phyloP scores from a whole-genome alignment of 2,113 vertebrate genomes.

The Gnathochromis pfefferi region DNA sequence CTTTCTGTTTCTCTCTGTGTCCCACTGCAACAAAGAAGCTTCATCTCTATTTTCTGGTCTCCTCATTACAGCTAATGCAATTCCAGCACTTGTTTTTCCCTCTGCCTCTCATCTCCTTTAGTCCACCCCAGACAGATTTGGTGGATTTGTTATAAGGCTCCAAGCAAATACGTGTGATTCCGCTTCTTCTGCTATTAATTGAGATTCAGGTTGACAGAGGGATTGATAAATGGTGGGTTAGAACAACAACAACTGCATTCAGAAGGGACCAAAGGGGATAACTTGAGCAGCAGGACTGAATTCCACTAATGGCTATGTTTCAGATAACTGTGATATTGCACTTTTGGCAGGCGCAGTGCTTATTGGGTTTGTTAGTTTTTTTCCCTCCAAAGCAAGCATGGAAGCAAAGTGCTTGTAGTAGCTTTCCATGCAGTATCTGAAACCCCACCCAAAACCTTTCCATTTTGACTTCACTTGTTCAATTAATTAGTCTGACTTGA shows the following conservation, averaged over 20 bases:
- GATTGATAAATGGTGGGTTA: not conserved
- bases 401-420: not conserved
- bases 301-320: conserved; percentile 16
- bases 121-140: conserved; percentile 14
- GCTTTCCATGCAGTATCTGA: not conserved
- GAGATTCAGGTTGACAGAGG: conserved; percentile 2
- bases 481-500: not conserved
- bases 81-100: not conserved
- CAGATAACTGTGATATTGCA: not conserved
- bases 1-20: not conserved
- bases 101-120: not conserved
- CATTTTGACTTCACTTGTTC: not conserved
- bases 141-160: conserved; percentile 11
- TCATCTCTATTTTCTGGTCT: conserved; percentile 15
- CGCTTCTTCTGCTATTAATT: not conserved
- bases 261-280: not conserved
- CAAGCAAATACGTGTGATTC: not conserved
- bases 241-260: not conserved
- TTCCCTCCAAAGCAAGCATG: not conserved
- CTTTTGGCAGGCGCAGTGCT: not conserved
- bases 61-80: conserved; percentile 44
- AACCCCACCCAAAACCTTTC: not conserved
- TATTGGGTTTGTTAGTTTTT: not conserved
- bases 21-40: not conserved
- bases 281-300: not conserved